Conservation (phyloP, 2,888 invertebrate genomes). For the Ennomos fuscantarius region DNA sequence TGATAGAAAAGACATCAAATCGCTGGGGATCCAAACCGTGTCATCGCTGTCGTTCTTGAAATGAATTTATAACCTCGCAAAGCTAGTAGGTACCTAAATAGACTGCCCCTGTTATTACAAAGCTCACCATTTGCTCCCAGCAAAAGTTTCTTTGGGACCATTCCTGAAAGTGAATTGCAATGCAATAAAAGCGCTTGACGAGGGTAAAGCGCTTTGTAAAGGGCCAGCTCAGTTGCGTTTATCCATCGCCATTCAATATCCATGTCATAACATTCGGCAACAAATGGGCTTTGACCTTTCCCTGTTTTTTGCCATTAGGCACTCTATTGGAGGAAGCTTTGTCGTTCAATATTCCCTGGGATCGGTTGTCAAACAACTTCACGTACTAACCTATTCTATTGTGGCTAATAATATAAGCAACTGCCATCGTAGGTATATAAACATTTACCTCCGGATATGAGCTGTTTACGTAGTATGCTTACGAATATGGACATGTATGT, state of each 20-base stretch:
- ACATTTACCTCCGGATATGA: too few relatives aligned
- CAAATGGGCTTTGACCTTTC: slow-evolving; percentile 36
- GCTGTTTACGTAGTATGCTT: too few relatives aligned
- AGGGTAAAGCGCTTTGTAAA: slow-evolving; percentile 32
- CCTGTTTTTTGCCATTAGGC: slow-evolving; percentile 29
- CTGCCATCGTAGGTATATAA: too few relatives aligned
- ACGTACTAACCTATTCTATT: too few relatives aligned
- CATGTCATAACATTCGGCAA: slow-evolving; percentile 34
- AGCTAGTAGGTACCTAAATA: slow-evolving; percentile 8
- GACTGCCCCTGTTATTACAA: slow-evolving; percentile 24
- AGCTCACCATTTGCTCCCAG: slow-evolving; percentile 25
- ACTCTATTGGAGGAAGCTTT: slow-evolving; percentile 19
- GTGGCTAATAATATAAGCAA: too few relatives aligned
- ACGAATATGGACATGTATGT: too few relatives aligned
- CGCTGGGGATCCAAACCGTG: too few relatives aligned
- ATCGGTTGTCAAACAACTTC: too few relatives aligned
- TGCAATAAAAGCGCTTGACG: slow-evolving; percentile 38
- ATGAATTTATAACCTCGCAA: slow-evolving; percentile 12
- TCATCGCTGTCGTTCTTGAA: slow-evolving; percentile 1
- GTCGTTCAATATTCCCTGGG: neutral
- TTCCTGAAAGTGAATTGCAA: slow-evolving; percentile 33
- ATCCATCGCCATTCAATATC: slow-evolving; percentile 40
- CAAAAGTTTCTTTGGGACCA: slow-evolving; percentile 29
- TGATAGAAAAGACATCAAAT: too few relatives aligned
- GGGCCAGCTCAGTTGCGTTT: slow-evolving; percentile 29